phyloP scores from a whole-genome alignment of 92 coral and sea anemone genomes.

The Parazoanthus darwini region DNA sequence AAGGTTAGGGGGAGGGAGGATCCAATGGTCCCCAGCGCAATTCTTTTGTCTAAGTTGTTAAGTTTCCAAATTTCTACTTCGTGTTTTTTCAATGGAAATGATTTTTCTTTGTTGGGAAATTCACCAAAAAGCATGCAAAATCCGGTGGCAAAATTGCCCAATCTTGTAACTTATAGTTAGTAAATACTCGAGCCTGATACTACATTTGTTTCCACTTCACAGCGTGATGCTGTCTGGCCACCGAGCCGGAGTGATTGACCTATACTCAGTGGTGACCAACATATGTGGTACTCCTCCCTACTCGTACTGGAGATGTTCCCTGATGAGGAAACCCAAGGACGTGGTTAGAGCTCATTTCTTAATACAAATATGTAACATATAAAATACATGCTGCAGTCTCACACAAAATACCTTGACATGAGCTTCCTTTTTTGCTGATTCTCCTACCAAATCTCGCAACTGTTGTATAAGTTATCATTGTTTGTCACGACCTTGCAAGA shows the following conservation, averaged over 20 bases:
- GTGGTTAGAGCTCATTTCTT: slow-evolving; percentile 58
- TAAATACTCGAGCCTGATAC: background rate
- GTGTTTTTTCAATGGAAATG: too few species aligned
- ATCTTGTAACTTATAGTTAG: background rate
- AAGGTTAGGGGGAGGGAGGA: too few species aligned
- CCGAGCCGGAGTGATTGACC: slow-evolving; percentile 60
- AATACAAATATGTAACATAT: too few species aligned
- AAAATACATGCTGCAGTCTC: too few species aligned
- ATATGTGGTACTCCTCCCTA: slow-evolving; percentile 77
- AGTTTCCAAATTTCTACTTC: too few species aligned
- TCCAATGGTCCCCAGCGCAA: too few species aligned
- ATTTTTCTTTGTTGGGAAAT: background rate
- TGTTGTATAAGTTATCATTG: too few species aligned
- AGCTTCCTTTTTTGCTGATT: too few species aligned
- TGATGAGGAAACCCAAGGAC: slow-evolving; percentile 73
- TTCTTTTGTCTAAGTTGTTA: too few species aligned
- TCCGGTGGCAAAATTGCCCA: background rate
- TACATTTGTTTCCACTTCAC: background rate
- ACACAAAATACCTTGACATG: too few species aligned
- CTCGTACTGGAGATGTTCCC: slow-evolving; percentile 51
- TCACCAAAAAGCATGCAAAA: background rate
- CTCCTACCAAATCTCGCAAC: too few species aligned
- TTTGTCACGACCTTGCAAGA: too few species aligned
- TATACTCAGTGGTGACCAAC: slow-evolving; percentile 54
- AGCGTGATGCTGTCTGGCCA: slow-evolving; percentile 67